Percentiles rank a stretch among this genome's conserved stretches.
Evolutionary conservation across 1,140 invertebrate genomes (phyloP).

Genomic region (Catajapyx aquilonaris): DNA sequence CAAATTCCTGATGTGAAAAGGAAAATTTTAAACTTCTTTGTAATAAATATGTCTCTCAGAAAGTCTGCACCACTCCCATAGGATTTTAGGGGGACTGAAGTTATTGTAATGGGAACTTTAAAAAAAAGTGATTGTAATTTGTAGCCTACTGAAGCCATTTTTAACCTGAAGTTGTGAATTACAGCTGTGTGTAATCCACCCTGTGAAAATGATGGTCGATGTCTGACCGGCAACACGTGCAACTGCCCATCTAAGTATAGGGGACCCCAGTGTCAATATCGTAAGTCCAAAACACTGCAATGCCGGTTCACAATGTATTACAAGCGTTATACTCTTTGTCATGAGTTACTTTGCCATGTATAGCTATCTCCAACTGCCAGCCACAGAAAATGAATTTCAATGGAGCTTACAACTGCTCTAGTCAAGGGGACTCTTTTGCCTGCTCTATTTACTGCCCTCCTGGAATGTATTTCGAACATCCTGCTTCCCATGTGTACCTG

Average conservation of each 20-base stretch:
- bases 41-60: too few species aligned
- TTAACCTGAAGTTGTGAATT: too few species aligned
- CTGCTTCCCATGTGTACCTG: constrained; percentile 35
- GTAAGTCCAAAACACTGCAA: constrained; percentile 26
- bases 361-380: constrained; percentile 21
- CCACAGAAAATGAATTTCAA: constrained; percentile 42
- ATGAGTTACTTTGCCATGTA: constrained; percentile 3
- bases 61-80: too few species aligned
- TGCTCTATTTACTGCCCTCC: constrained; percentile 43
- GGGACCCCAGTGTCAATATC: constrained; percentile 51
- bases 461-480: constrained; percentile 33
- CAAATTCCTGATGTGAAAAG: too few species aligned
- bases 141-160: too few species aligned
- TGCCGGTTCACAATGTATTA: neutral
- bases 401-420: constrained; percentile 45
- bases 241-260: constrained; percentile 47
- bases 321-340: constrained; percentile 1
- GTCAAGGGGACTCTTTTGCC: constrained; percentile 29
- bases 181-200: constrained; percentile 47
- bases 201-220: constrained; percentile 53
- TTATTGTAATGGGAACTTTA: too few species aligned
- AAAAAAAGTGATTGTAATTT: too few species aligned
- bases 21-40: too few species aligned
- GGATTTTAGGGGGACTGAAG: too few species aligned
- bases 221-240: constrained; percentile 47